These are phyloP conservation scores for Heteropelma amictum DNA, from an alignment of 2,888 invertebrate species.

Conservation along the genomic window DNA sequence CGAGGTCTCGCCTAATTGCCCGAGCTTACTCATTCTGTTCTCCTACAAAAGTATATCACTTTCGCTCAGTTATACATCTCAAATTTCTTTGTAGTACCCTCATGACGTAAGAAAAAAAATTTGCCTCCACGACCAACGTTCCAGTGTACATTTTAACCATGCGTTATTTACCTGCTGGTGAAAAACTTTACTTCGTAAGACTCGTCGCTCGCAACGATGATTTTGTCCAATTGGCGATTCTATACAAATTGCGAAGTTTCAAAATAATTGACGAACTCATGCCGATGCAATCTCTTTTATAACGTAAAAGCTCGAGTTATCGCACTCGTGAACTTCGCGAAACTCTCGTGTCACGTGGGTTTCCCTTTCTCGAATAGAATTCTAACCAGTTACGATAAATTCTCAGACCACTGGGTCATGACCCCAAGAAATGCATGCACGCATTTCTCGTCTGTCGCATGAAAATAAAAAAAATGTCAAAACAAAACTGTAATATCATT, in stretches of 20 bases:
- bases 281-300: constrained; percentile 40
- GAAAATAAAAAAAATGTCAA: constrained; percentile 17
- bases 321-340: not conserved
- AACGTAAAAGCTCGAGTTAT: constrained; percentile 19
- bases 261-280: constrained; percentile 2
- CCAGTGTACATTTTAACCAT: too few species aligned
- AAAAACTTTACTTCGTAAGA: too few species aligned
- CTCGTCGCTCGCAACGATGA: too few species aligned
- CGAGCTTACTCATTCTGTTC: constrained; percentile 64
- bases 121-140: too few species aligned
- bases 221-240: too few species aligned
- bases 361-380: constrained; percentile 33
- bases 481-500: constrained; percentile 5
- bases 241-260: too few species aligned
- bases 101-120: too few species aligned
- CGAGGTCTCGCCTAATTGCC: constrained; percentile 61
- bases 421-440: constrained; percentile 25
- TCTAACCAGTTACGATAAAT: constrained; percentile 42
- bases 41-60: too few species aligned
- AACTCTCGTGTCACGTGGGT: constrained; percentile 32
- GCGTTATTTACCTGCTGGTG: too few species aligned
- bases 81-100: not conserved
- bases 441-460: not conserved
- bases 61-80: not conserved
- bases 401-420: constrained; percentile 41